Percentiles rank a stretch among this genome's conserved stretches.
Evolutionary conservation across 2,797 vertebrate species (phyloP).

Genomic region (Siniperca undulata): DNA sequence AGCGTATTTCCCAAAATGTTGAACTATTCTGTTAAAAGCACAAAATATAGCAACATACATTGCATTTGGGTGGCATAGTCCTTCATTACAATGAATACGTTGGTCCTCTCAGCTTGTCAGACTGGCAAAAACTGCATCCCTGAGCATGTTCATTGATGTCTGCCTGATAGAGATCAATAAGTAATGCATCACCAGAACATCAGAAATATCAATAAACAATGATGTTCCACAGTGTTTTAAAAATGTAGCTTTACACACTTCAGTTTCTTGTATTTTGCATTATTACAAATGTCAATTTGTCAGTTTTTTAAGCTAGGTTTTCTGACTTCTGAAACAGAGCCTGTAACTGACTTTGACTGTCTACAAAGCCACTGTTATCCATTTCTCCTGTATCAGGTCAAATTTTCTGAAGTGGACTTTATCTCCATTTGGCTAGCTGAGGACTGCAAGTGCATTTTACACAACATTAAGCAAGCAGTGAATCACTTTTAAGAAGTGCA

Average conservation of each 20-base stretch:
- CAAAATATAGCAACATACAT: background rate
- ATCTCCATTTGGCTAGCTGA: slow-evolving; percentile 5
- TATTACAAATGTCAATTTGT: background rate
- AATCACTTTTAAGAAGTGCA: slow-evolving; percentile 22
- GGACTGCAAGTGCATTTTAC: slow-evolving; percentile 24
- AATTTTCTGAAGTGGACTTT: background rate
- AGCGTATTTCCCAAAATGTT: too few species aligned
- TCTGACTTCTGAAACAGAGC: background rate
- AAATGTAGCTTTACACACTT: background rate
- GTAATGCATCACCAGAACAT: background rate
- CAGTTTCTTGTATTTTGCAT: background rate
- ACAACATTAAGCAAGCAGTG: slow-evolving; percentile 25
- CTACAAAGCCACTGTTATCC: background rate
- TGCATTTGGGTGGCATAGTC: background rate
- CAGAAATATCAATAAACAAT: background rate
- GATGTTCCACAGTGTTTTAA: background rate
- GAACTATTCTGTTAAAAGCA: background rate
- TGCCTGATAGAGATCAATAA: background rate
- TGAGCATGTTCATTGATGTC: background rate
- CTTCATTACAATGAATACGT: background rate
- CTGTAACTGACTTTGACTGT: background rate
- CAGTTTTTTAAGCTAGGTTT: too few species aligned
- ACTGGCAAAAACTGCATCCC: background rate
- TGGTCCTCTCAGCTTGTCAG: background rate
- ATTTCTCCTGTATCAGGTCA: background rate